phyloP scores from a whole-genome alignment of 1,140 invertebrate genomes.

The Lepidurus apus region DNA sequence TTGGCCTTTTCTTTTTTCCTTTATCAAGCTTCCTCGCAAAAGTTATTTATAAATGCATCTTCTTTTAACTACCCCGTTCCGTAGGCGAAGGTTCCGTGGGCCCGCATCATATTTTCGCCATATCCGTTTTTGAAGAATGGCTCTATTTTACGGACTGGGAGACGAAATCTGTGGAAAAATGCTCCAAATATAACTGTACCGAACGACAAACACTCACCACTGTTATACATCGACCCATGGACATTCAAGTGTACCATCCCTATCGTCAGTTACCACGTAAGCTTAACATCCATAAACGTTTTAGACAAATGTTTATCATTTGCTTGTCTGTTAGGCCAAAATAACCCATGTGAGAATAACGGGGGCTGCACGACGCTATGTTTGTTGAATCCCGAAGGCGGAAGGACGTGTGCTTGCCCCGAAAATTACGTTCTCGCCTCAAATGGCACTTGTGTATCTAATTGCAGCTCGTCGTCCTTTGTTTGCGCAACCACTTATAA shows the following conservation, averaged over 20 bases:
- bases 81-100: conserved; percentile 54
- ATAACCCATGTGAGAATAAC: conserved; percentile 52
- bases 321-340: conserved; percentile 31
- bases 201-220: conserved; percentile 62
- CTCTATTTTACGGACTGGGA: conserved; percentile 93
- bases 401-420: conserved; percentile 65
- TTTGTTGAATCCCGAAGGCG: conserved; percentile 57
- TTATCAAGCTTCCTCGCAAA: not conserved
- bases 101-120: conserved; percentile 79
- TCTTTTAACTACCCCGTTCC: conserved; percentile 31
- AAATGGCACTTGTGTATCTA: conserved; percentile 65
- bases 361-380: conserved; percentile 68
- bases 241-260: conserved; percentile 75
- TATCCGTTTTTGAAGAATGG: conserved; percentile 77
- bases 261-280: conserved; percentile 58
- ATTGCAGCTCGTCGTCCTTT: conserved; percentile 76
- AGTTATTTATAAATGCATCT: conserved; percentile 11
- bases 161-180: conserved; percentile 76
- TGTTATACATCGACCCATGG: conserved; percentile 79
- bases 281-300: conserved; percentile 25
- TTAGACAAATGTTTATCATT: conserved; percentile 13
- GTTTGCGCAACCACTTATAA: conserved; percentile 66
- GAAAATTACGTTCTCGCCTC: conserved; percentile 65
- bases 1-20: not conserved
- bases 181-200: conserved; percentile 63